Evolutionary conservation across 2,797 vertebrate species (phyloP).

Genomic region (Danio albolineatus): DNA sequence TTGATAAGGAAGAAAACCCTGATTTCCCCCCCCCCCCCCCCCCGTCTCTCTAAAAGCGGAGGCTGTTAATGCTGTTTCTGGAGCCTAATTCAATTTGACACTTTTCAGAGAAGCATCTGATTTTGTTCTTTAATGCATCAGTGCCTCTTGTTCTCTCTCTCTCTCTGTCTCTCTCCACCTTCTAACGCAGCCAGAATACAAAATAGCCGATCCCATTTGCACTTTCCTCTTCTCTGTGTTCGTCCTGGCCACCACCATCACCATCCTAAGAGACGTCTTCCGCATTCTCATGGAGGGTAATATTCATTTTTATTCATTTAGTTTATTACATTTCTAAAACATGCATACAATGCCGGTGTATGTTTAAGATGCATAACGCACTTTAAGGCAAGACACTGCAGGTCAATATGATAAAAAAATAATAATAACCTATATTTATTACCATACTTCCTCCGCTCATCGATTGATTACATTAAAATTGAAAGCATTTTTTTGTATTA

Average conservation of each 20-base stretch:
- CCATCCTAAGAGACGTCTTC: constrained; percentile 93
- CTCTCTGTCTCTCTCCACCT: constrained; percentile 28
- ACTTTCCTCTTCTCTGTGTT: constrained; percentile 96
- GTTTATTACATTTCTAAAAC: neutral
- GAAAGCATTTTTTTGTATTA: too few species aligned
- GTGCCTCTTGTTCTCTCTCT: constrained; percentile 27
- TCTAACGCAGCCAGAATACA: constrained; percentile 89
- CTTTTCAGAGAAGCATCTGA: constrained; percentile 63
- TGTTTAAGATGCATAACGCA: neutral
- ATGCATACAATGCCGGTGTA: neutral
- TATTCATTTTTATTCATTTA: neutral
- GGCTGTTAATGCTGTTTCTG: constrained; percentile 1
- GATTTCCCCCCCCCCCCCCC: neutral
- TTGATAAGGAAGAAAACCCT: neutral
- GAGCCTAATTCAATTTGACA: constrained; percentile 28
- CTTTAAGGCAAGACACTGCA: too few species aligned
- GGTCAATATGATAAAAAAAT: too few species aligned
- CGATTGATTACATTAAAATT: too few species aligned
- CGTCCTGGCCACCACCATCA: constrained; percentile 90
- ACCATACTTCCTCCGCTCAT: too few species aligned
- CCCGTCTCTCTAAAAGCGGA: neutral
- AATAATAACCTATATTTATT: too few species aligned
- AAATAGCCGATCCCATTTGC: constrained; percentile 94
- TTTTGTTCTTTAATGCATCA: constrained; percentile 26
- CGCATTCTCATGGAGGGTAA: constrained; percentile 95